Percentiles rank a stretch among this genome's conserved stretches.
phyloP scores from a whole-genome alignment of 2,888 invertebrate species.

The Linnaemya vulpina region DNA sequence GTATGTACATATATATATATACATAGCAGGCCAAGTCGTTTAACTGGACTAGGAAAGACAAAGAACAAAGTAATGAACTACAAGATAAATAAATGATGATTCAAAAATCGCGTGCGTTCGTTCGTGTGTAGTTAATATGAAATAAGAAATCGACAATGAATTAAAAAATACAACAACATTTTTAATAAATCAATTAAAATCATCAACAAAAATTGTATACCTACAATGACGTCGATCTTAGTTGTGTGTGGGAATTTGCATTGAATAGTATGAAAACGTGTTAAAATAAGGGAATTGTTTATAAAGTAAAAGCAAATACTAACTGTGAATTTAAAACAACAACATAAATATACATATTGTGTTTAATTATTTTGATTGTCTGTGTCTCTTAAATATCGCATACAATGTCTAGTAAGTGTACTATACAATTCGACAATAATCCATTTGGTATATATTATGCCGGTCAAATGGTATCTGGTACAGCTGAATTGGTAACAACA shows the following conservation, averaged over 20 bases:
- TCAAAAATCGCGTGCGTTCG: slow-evolving; percentile 16
- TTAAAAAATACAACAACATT: slow-evolving; percentile 24
- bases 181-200: slow-evolving; percentile 15
- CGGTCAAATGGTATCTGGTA: slow-evolving; percentile 81
- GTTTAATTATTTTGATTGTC: slow-evolving; percentile 21
- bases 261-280: not conserved
- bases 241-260: slow-evolving; percentile 20
- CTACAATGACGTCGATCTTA: slow-evolving; percentile 37
- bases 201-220: slow-evolving; percentile 17
- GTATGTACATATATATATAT: no score
- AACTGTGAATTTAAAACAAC: slow-evolving; percentile 2
- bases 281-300: not conserved
- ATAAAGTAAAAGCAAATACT: not conserved
- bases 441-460: slow-evolving; percentile 81
- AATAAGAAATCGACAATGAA: slow-evolving; percentile 2
- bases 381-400: slow-evolving; percentile 2
- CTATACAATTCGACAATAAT: slow-evolving; percentile 80
- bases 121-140: not conserved
- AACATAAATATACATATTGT: slow-evolving; percentile 32
- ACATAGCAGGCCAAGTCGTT: slow-evolving; percentile 1
- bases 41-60: slow-evolving; percentile 11
- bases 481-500: slow-evolving; percentile 80
- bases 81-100: slow-evolving; percentile 12
- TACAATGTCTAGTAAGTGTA: slow-evolving; percentile 81
- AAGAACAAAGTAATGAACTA: slow-evolving; percentile 1